Base-by-base conservation (phyloP, 1,140 invertebrate species). In the Coenobita brevimanus region DNA sequence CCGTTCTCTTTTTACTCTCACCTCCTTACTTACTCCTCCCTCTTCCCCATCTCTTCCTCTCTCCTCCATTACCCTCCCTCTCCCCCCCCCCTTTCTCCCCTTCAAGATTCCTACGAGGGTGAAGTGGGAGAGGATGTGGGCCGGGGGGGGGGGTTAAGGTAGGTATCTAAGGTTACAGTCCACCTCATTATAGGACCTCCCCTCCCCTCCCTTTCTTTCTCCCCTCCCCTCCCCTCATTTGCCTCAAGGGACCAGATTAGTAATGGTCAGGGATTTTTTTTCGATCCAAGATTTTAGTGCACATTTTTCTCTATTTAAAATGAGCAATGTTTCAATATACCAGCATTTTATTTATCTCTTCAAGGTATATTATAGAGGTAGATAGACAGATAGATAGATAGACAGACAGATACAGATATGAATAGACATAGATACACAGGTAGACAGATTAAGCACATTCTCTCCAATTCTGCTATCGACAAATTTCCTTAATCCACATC, bases 131-230 rank as follows among this genome's bases (percentile, higher is more conserved):
- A 17, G 46, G 6, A 17, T 21, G 21, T 1, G 41, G 79, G n/a
- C 79, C 38, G n/a, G 15, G 78, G 78, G 24, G 24, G 64, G 3
- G 62, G 1, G 38, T 1, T 33, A 3, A n/a, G 30, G n/a, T n/a
- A n/a, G 46, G 46, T 6, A 17, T 50, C 46, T 82, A 21, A 27
- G 60, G 79, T 82, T 82, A 82, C 79, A 67, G 43, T 82, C 79
- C 79, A 60, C 24, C 78, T 82, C 64, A 82, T 82, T 82, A 82
- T 50, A 17, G 46, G 17, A 17, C 46, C 46, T 17, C 17, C 46
- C 46, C 46, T 17, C 46, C 46, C 46, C 46, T 17, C 46, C 46
- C 46, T 17, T 17, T 50, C 46, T 17, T 17, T 60, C 46, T 17
- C 46, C 46, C 46, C 46, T 17, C 17, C 46, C 46, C 46, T 60